Evolutionary conservation across 1,140 invertebrate genomes (phyloP).

Genomic region (Neotoxoptera formosana): DNA sequence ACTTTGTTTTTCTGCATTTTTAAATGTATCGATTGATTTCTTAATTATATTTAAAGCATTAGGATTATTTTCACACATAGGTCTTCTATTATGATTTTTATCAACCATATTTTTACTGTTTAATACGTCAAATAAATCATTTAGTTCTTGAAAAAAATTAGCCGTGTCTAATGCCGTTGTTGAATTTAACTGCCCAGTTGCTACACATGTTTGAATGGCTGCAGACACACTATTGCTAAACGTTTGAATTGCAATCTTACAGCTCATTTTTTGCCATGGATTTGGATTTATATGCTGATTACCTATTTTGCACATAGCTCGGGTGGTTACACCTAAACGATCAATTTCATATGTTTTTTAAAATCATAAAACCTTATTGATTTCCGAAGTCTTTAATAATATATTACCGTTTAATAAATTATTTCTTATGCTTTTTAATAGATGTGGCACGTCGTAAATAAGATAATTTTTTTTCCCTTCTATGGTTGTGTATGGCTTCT

Average conservation of each 20-base stretch:
- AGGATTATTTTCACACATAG: background rate
- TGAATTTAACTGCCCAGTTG: background rate
- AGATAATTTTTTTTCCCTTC: too few species aligned
- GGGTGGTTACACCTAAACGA: background rate
- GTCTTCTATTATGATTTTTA: background rate
- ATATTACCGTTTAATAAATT: too few species aligned
- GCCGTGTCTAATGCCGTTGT: background rate
- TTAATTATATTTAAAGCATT: background rate
- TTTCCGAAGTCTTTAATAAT: too few species aligned
- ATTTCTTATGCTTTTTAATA: too few species aligned
- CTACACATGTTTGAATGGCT: slow-evolving; percentile 19
- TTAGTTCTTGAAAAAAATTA: background rate
- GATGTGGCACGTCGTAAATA: too few species aligned
- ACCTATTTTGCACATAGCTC: background rate
- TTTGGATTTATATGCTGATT: background rate
- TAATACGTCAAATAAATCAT: background rate
- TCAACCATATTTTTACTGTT: background rate
- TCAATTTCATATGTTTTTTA: slow-evolving; percentile 6
- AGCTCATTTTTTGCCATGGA: slow-evolving; percentile 24
- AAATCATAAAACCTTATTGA: background rate
- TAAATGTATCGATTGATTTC: background rate
- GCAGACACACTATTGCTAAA: slow-evolving; percentile 11
- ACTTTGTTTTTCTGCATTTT: background rate
- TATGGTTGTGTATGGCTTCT: too few species aligned
- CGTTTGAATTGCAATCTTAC: background rate